Evolutionary conservation across 2,797 vertebrate genomes (phyloP).

Genomic region (Betta splendens): DNA sequence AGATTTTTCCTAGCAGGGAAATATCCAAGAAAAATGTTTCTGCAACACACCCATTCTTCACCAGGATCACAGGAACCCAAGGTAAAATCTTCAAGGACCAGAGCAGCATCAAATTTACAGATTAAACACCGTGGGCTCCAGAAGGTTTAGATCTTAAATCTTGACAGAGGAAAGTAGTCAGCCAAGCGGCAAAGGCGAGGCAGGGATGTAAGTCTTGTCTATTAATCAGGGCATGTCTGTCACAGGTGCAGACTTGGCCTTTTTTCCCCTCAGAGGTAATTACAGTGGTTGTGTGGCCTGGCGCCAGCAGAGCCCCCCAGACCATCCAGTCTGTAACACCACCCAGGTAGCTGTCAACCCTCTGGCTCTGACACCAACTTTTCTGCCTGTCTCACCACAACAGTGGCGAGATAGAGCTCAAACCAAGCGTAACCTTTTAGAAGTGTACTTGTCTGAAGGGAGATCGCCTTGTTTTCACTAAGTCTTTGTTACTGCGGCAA

Average conservation of each 20-base stretch:
- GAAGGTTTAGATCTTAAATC: conserved; percentile 67
- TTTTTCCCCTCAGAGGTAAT: conserved; percentile 68
- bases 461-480: conserved; percentile 68
- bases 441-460: conserved; percentile 61
- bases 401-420: conserved; percentile 70
- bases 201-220: conserved; percentile 61
- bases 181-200: conserved; percentile 51
- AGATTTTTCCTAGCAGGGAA: conserved; percentile 8
- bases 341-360: conserved; percentile 78
- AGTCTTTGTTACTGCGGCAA: conserved; percentile 54
- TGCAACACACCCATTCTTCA: conserved; percentile 25
- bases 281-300: conserved; percentile 73
- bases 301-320: conserved; percentile 71
- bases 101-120: conserved; percentile 53
- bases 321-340: conserved; percentile 66
- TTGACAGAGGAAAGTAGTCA: conserved; percentile 48
- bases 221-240: conserved; percentile 78
- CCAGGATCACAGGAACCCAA: conserved; percentile 42
- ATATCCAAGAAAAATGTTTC: conserved; percentile 30
- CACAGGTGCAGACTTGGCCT: conserved; percentile 67
- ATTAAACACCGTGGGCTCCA: conserved; percentile 59
- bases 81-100: conserved; percentile 46
- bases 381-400: conserved; percentile 56
- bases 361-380: conserved; percentile 50
- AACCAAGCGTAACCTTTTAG: conserved; percentile 75